Conservation (phyloP, 2,113 vertebrate species). For the zebrafish (Danio rerio) region GRCz12tu NC_133192.1:26193001-26193500, state of each 20-base stretch:
- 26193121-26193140: not conserved
- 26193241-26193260: not conserved
- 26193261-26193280: conserved; percentile 3
- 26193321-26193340: not conserved
- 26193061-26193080: not conserved
- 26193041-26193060: not conserved
- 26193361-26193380: conserved; percentile 9
- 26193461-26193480: conserved; percentile 1
- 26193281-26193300: not conserved
- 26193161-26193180: not conserved
- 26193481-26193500: conserved; percentile 18
- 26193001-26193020: not conserved
- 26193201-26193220: conserved; percentile 32
- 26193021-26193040: not conserved
- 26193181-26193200: not conserved
- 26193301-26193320: not conserved
- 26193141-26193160: not conserved
- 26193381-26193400: conserved; percentile 9
- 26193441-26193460: not conserved
- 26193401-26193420: conserved; percentile 14
- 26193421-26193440: not conserved
- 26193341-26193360: conserved; percentile 34
- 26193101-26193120: not conserved
- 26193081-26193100: not conserved
- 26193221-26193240: not conserved